Evolutionary conservation across 2,888 invertebrate genomes (phyloP), one percentile per base, ranked within the genome.

Genomic region (Leucozona laternaria): DNA sequence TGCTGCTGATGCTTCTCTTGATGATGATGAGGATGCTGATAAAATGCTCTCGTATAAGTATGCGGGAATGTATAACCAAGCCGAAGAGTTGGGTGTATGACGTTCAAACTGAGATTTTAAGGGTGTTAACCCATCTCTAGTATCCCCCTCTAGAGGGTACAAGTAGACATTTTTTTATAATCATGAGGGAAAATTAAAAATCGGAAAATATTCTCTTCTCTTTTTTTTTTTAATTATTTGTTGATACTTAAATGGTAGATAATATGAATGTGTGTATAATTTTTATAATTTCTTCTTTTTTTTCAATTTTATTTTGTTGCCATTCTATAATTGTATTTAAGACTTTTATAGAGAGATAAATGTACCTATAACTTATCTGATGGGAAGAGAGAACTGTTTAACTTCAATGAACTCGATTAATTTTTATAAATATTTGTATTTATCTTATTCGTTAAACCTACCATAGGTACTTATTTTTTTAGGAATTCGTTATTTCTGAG

Each of bases 181-280:
- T 78, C 73, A 81, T 73, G 82, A 71, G 62, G 71, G 64, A 73
- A 82, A 79, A 82, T 86, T 82, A 82, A 79, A 86, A 86, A 81
- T 81, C 85, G 68, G 81, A 85, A 84, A 72, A 75, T 53, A 11
- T 20, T 37, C 28, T 57, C 34, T 37, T 37, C 25, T n/a, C 13
- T n/a, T 68, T 31, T 45, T 68, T 43, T 13, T 8, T 40, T 58
- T 28, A n/a, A 40, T n/a, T 57, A 60, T 20, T 28, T 55, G 28
- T 45, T 62, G 43, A 60, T 28, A 28, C 50, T 66, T 66, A 50
- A 66, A 66, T 66, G 66, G 66, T 31, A 50, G 66, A 66, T 66
- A 50, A 34, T 10, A 50, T 48, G 31, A 22, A 50, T 34, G 66
- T 66, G 48, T 34, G 66, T 15, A 20, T 43, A 43, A 45, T 45